Base-by-base conservation (phyloP, 2,797 vertebrate species). In the Lithobates pipiens region DNA sequence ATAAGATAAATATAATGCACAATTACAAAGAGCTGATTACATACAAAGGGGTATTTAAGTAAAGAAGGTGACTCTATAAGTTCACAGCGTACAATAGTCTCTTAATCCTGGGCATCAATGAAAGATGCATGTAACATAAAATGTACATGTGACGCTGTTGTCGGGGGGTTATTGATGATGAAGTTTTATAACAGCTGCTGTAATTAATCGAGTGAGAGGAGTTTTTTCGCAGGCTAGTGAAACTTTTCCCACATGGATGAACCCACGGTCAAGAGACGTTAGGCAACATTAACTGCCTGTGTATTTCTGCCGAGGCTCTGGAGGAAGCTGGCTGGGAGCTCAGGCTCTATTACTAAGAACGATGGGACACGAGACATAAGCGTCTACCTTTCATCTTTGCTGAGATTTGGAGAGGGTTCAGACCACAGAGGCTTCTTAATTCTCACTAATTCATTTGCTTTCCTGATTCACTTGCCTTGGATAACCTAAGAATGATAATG, bases 361-460 rank as follows among this genome's bases (percentile, higher is more conserved):
- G 92, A 90, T 90, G 92, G 96, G 95, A 96, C 95, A 91, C 92
- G 91, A 97, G 96, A 95, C 95, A 92, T 93, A 94, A 93, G 93
- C 89, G 39, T 94, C 95, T 95, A 96, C 94, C 97, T 98, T 99
- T 99, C 96, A 98, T 99, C 97, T 97, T 95, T 92, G 94, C 96
- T 92, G 95, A 97, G 96, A 98, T 97, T 97, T 97, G 96, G 95
- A 97, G 96, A 97, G 95, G 96, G 96, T 97, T 98, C 96, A 97
- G 94, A 96, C 95, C 96, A 94, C 94, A 94, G 96, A 99, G 96
- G 95, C 95, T 97, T 96, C 96, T 97, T 99, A 98, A 98, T 98
- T 98, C 97, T 97, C 96, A 96, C 97, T 98, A 98, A 99, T 98
- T 99, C 97, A 98, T 99, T 97, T 97, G 96, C 95, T 97, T 98